A percentile compares a stretch with the other conserved stretches of the same genome.
These are phyloP conservation scores for Paratilapia polleni DNA, from an alignment of 2,113 vertebrate species.

Conservation along the genomic window DNA sequence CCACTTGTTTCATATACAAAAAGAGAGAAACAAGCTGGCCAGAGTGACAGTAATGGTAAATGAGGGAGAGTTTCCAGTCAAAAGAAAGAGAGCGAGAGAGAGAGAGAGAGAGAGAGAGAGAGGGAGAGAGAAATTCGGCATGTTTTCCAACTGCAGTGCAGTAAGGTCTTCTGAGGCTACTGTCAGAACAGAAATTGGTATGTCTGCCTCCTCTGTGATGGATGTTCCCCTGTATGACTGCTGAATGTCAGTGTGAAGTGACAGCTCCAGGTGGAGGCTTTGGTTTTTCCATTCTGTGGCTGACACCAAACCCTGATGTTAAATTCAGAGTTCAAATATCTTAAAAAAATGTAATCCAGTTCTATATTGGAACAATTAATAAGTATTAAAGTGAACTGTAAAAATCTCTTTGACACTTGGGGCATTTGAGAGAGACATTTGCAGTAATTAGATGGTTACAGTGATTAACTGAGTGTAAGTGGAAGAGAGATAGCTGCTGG, in stretches of 20 bases:
- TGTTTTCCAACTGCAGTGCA: slow-evolving; percentile 29
- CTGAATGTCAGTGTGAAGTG: slow-evolving; percentile 29
- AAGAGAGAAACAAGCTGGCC: background rate
- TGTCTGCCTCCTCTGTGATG: slow-evolving; percentile 46
- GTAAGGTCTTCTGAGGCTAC: slow-evolving; percentile 45
- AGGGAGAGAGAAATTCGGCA: background rate
- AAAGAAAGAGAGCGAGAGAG: no score
- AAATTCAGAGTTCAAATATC: slow-evolving; percentile 19
- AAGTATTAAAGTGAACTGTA: background rate
- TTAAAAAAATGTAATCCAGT: background rate
- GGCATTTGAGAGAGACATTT: background rate
- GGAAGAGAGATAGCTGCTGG: background rate
- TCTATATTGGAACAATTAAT: slow-evolving; percentile 1
- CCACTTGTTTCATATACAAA: background rate
- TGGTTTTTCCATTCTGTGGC: slow-evolving; percentile 20
- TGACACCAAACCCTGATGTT: slow-evolving; percentile 30
- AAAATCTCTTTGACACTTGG: background rate
- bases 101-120: no score
- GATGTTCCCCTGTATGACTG: slow-evolving; percentile 51
- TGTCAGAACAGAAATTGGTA: slow-evolving; percentile 61
- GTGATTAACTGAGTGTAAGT: background rate
- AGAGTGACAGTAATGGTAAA: slow-evolving; percentile 31
- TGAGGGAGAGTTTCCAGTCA: background rate
- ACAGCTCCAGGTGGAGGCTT: slow-evolving; percentile 35
- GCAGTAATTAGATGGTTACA: slow-evolving; percentile 8